Evolutionary conservation across 2,797 vertebrate species (phyloP).

Genomic region (Perodicticus potto): DNA sequence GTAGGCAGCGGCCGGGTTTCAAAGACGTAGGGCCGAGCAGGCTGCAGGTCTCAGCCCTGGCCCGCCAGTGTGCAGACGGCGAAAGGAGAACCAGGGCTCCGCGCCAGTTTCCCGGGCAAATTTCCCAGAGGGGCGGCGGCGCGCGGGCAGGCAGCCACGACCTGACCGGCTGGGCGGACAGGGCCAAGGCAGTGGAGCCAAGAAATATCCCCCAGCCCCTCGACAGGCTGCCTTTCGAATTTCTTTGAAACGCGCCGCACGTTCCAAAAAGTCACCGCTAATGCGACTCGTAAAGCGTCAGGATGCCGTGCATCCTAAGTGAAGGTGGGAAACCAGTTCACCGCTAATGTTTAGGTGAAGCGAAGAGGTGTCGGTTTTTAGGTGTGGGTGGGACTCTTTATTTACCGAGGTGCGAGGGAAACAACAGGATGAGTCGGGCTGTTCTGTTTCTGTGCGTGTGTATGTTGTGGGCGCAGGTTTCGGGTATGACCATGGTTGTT

Average conservation of each 20-base stretch:
- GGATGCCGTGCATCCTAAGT: not conserved
- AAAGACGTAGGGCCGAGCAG: not conserved
- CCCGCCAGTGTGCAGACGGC: not conserved
- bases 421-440: not conserved
- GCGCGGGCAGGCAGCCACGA: not conserved
- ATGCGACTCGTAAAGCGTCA: not conserved
- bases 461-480: not conserved
- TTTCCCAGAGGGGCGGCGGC: not conserved
- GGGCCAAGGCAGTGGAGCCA: not conserved
- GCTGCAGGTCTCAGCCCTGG: not conserved
- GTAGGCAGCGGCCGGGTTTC: no score
- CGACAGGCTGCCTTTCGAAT: not conserved
- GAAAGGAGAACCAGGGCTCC: rapidly evolving
- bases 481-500: not conserved
- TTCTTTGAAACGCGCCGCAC: not conserved
- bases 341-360: not conserved
- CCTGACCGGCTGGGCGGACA: not conserved
- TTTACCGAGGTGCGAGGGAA: not conserved
- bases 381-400: not conserved
- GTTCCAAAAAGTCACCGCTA: not conserved
- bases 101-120: not conserved
- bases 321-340: not conserved
- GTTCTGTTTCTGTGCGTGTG: not conserved
- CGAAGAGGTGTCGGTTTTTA: not conserved
- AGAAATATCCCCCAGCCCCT: not conserved